These are phyloP conservation scores for Campoplex capitator DNA, from an alignment of 2,888 invertebrate species.

Conservation along the genomic window DNA sequence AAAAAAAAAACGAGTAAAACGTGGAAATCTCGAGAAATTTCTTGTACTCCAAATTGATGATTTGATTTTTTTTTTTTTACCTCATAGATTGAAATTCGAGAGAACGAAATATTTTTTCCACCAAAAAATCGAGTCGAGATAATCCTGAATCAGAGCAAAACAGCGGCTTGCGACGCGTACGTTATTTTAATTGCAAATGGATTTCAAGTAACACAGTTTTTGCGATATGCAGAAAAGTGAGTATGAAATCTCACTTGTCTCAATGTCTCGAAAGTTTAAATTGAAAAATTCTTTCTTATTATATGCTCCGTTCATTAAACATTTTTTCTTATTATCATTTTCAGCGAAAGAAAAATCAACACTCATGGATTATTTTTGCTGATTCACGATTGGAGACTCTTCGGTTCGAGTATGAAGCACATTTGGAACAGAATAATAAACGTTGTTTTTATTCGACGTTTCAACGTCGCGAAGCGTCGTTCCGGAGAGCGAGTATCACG, in stretches of 20 bases:
- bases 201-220: slow-evolving; percentile 88
- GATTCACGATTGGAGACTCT: slow-evolving; percentile 89
- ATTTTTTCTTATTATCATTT: slow-evolving; percentile 47
- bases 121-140: slow-evolving; percentile 71
- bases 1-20: neutral
- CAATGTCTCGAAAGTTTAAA: too few relatives aligned
- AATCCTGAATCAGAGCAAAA: slow-evolving; percentile 82
- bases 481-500: slow-evolving; percentile 70
- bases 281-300: neutral
- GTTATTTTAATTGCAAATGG: slow-evolving; percentile 91
- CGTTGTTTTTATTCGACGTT: slow-evolving; percentile 89
- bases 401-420: slow-evolving; percentile 88
- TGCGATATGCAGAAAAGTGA: slow-evolving; percentile 90
- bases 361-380: slow-evolving; percentile 90
- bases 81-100: slow-evolving; percentile 76
- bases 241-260: slow-evolving; percentile 19
- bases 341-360: slow-evolving; percentile 89
- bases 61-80: neutral
- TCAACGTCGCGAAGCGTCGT: slow-evolving; percentile 78
- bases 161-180: slow-evolving; percentile 90
- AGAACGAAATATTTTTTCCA: slow-evolving; percentile 78
- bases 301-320: neutral
- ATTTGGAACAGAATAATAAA: slow-evolving; percentile 92
- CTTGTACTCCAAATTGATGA: neutral
- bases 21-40: neutral